These are phyloP conservation scores for Lithophane semibrunnea DNA, from an alignment of 2,888 invertebrate genomes.

Conservation along the genomic window DNA sequence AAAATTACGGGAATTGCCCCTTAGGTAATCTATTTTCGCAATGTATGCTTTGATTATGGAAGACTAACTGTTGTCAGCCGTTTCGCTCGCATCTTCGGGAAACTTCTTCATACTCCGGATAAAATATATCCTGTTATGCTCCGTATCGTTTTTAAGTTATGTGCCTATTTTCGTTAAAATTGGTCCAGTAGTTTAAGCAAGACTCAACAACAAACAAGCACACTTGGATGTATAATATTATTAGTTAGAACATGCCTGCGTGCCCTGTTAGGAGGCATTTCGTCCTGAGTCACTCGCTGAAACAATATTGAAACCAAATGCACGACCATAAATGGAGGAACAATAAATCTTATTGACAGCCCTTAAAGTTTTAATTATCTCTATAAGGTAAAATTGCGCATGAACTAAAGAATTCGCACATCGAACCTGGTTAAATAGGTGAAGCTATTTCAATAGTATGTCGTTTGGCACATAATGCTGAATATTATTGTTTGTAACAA, in stretches of 20 bases:
- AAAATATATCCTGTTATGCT: neutral
- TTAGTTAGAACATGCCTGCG: neutral
- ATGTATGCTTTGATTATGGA: neutral
- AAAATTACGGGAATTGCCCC: no score
- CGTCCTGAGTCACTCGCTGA: conserved; percentile 15
- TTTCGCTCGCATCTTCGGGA: neutral
- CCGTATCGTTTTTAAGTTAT: neutral
- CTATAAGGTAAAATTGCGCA: conserved; percentile 34
- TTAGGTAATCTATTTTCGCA: neutral
- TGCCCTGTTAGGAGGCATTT: neutral
- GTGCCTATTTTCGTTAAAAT: neutral
- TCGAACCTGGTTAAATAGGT: conserved; percentile 15
- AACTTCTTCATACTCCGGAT: neutral
- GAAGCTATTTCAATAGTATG: conserved; percentile 55
- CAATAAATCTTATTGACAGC: conserved; percentile 52
- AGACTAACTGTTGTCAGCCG: neutral
- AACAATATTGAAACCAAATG: conserved; percentile 44
- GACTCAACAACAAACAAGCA: neutral
- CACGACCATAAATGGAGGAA: conserved; percentile 24
- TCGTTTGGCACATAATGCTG: conserved; percentile 26
- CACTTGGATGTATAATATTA: neutral
- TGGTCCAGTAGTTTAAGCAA: neutral
- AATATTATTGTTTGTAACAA: conserved; percentile 1
- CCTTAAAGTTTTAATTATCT: conserved; percentile 54
- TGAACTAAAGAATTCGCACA: conserved; percentile 20